Base-by-base conservation (phyloP, 2,888 invertebrate genomes). In the Ichneumon xanthorius region DNA sequence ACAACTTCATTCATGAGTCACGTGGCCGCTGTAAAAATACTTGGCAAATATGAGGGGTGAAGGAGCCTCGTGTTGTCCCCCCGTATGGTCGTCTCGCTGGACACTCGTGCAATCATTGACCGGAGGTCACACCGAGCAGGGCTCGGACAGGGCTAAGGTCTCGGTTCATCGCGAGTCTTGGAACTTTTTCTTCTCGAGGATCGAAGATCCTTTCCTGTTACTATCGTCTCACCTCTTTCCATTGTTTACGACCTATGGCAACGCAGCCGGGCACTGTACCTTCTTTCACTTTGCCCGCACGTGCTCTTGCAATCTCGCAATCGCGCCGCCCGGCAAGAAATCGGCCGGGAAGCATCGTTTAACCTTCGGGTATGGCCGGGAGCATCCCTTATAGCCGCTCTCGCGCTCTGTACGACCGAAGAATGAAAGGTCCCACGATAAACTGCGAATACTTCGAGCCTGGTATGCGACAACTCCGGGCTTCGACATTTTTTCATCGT, bases 231-330 rank as follows among this genome's bases (percentile, higher is more conserved):
- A 19, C 30, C 61, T 58, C 73, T 48, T 75, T 81, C 55, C 19
- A 40, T 63, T 61, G 61, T 81, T 63, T 63, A 61, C 70, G 81
- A 82, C 76, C 70, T 76, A 82, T 76, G 68, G 30, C 70, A 70
- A 76, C 50, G 50, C 40, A 37, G 53, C 40, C 45, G 26, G 50
- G 22, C n/a, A 22, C 61, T 80, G 40, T 40, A 16, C 22, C 30
- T 48, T 67, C 61, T 70, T 70, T 70, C 70, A 37, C 11, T 82
- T 70, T 76, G 70, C 40, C 22, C 70, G 61, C 81, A 63, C 70
- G 70, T 61, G 65, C 26, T 70, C 48, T 58, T 26, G 58, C 26
- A 58, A 22, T 58, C 55, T 76, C 61, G 81, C 76, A 50, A 50
- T 63, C 53, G 50, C 76, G 4, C 55, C 37, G 19, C 33, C 58